Evolutionary conservation across 2,797 vertebrate species (phyloP), one percentile per base, ranked within the genome.

Genomic region (Bovichtus variegatus): DNA sequence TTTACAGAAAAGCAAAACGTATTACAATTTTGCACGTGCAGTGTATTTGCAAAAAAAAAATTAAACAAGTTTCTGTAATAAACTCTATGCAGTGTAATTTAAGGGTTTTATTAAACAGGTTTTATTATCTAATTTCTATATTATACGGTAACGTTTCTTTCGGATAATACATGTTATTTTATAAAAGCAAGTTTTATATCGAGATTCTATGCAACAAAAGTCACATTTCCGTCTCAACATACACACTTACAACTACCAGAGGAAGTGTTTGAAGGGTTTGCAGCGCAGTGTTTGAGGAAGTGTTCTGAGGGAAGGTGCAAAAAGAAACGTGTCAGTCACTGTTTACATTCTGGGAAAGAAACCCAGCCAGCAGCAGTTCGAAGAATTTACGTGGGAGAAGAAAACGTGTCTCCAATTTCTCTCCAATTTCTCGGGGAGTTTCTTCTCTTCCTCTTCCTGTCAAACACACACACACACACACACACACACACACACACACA

Each of bases 311-410:
- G 16, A 19, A 15, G 12, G 13, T 5, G 21, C 31, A 13, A 21
- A 12, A 6, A 13, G 11, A 25, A 51, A 23, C 5, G 0, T 2
- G 25, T 11, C 29, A 25, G 46, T 51, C 50, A 54, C 11, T 87
- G 87, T 92, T 89, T 90, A 90, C 81, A 78, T 76, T 86, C 76
- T 60, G 76, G 21, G 61, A 29, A 81, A 29, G 23, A 77, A 55
- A 31, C 19, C 5, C 53, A 41, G 3, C 5, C 21, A 21, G 36
- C 72, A 63, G 29, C 74, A 61, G 23, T 85, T 85, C 67, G 54
- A 73, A 72, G 82, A 87, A 92, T 74, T 76, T 75, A 68, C 84
- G 82, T 86, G 44, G 81, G 82, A 76, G 76, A 70, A 51, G 38
- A 38, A 81, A 84, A 72, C 57, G 64, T 74, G 76, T 82, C 71